Evolutionary conservation across 2,888 invertebrate species (phyloP).

Genomic region (Dryococelus australis): DNA sequence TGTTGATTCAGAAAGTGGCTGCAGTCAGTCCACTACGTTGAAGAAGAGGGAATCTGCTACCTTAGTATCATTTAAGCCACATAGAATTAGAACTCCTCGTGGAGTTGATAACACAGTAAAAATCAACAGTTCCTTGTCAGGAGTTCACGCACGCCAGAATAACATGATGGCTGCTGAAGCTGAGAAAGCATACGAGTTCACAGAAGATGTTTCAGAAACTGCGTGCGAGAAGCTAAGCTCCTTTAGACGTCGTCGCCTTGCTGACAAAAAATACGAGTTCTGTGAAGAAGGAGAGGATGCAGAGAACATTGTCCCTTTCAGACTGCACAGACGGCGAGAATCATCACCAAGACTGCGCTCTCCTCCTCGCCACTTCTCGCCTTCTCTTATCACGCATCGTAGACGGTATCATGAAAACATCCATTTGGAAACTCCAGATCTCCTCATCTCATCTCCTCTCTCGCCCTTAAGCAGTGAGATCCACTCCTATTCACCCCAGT

Average conservation of each 20-base stretch:
- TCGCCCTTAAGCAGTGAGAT: constrained; percentile 13
- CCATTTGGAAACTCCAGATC: constrained; percentile 34
- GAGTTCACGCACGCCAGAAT: constrained; percentile 4
- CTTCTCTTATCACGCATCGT: constrained; percentile 31
- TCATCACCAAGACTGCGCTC: constrained; percentile 33
- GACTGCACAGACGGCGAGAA: constrained; percentile 44
- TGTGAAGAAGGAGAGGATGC: constrained; percentile 70
- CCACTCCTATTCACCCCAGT: background rate
- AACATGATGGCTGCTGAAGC: constrained; percentile 58
- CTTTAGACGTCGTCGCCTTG: constrained; percentile 82
- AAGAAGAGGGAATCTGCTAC: constrained; percentile 26
- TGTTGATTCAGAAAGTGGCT: constrained; percentile 30
- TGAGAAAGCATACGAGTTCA: constrained; percentile 84
- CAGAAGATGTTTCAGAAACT: constrained; percentile 75
- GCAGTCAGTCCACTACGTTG: constrained; percentile 30
- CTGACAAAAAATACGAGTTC: constrained; percentile 92
- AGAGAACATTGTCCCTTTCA: constrained; percentile 66
- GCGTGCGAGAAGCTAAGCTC: constrained; percentile 88
- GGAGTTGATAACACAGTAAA: constrained; percentile 34
- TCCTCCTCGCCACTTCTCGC: constrained; percentile 34
- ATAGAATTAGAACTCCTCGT: constrained; percentile 18
- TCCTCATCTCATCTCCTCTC: constrained; percentile 34
- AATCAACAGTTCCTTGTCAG: constrained; percentile 36
- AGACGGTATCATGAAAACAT: constrained; percentile 33
- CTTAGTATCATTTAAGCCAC: constrained; percentile 22